Evolutionary conservation across 2,888 invertebrate genomes (phyloP), one percentile per base, ranked within the genome.

Genomic region (Adelphocoris suturalis): DNA sequence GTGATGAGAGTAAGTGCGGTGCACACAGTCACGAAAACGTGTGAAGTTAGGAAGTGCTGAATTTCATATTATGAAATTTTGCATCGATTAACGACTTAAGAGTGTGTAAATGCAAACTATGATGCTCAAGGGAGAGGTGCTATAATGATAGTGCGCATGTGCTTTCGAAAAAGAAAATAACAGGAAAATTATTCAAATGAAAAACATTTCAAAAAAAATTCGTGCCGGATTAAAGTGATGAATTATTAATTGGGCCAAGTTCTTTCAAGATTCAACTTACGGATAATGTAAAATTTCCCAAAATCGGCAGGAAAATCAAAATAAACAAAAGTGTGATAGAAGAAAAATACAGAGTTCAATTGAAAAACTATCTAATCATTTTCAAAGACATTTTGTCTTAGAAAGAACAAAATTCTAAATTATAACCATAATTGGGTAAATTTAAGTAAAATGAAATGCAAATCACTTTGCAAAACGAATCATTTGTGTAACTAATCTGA

Each of bases 231-330:
- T 68, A 68, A 23, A 68, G 68, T 68, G 19, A 23, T 68, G 27
- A 68, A 23, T 68, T 23, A 0, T 68, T 68, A 23, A 19, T 61
- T 19, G 68, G 68, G 27, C 2, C 23, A 23, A 68, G 11, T 19
- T 68, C 68, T 23, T 68, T 47, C 78, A 78, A 37, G n/a, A 46
- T 16, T 37, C 78, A 78, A 78, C 78, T 78, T 78, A 78, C 78
- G 47, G 14, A 46, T 11, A 78, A 46, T 46, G 78, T 46, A 46
- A 78, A 19, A 46, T 46, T 78, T 19, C 78, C 78, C 78, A 37
- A 47, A 78, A 46, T 37, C 46, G 78, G 37, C 46, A 19, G 78
- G 47, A 78, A 78, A 78, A 46, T 46, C 46, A 78, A 47, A 78
- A 78, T 46, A 78, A 47, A 78, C 46, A 46, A 78, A 68, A n/a